Evolutionary conservation across 2,113 vertebrate species (phyloP).

Genomic region (Pleuronectes platessa): DNA sequence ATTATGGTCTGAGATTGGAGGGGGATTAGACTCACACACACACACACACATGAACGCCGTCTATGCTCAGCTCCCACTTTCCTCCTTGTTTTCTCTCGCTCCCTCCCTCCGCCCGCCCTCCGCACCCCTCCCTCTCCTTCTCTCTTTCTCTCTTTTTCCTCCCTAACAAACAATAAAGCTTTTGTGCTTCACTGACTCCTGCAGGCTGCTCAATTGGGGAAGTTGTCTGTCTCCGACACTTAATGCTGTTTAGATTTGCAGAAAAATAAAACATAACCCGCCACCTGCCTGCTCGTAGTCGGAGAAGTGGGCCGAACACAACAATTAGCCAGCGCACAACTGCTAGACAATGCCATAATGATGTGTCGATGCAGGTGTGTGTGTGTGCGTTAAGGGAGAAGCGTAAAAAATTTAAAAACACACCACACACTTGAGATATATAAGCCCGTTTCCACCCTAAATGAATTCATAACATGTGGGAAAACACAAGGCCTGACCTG

Average conservation of each 20-base stretch:
- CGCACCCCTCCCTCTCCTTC: constrained; percentile 9
- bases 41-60: constrained; percentile 22
- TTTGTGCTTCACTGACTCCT: constrained; percentile 54
- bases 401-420: constrained; percentile 14
- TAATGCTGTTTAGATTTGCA: constrained; percentile 64
- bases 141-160: constrained; percentile 19
- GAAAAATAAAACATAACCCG: constrained; percentile 70
- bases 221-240: constrained; percentile 64
- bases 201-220: constrained; percentile 48
- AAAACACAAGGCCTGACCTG: constrained; percentile 65
- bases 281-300: constrained; percentile 46
- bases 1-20: constrained; percentile 36
- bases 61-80: constrained; percentile 28
- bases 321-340: constrained; percentile 60
- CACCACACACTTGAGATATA: constrained; percentile 50
- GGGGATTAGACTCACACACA: constrained; percentile 45
- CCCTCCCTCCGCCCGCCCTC: background rate
- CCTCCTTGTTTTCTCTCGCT: constrained; percentile 32
- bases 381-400: background rate
- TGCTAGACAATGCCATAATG: constrained; percentile 53
- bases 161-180: constrained; percentile 64
- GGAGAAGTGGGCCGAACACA: constrained; percentile 52
- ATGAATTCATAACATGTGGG: constrained; percentile 58
- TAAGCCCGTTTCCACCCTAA: constrained; percentile 58
- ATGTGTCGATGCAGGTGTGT: constrained; percentile 28